Conservation (phyloP, 2,113 vertebrate genomes). For the Xiphophorus hellerii region DNA sequence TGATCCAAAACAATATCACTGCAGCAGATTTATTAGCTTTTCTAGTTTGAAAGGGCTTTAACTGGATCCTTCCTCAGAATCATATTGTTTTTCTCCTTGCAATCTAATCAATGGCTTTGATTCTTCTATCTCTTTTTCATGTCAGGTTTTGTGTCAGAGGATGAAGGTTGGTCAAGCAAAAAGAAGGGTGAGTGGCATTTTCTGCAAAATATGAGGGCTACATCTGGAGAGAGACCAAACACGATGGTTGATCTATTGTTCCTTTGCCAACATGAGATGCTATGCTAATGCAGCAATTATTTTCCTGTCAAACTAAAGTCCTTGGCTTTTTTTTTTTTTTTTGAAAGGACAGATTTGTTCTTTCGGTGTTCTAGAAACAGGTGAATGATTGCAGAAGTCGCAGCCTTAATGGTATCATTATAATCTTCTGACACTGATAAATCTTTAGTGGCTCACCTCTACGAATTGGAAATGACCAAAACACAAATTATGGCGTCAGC, state of each 20-base stretch:
- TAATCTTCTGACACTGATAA: constrained; percentile 17
- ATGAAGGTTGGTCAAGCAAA: constrained; percentile 26
- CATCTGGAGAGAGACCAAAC: constrained; percentile 47
- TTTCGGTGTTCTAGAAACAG: constrained; percentile 19
- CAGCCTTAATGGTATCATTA: constrained; percentile 7
- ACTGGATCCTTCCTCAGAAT: constrained; percentile 3
- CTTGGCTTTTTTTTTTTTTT: constrained; percentile 14
- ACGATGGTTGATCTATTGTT: constrained; percentile 36
- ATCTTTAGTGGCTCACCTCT: neutral
- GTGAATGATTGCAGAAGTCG: constrained; percentile 4
- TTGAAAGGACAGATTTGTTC: constrained; percentile 39
- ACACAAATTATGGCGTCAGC: neutral
- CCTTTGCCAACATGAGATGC: constrained; percentile 49
- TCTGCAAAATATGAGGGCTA: constrained; percentile 24
- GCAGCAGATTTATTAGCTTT: constrained; percentile 23
- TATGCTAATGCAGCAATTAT: constrained; percentile 54
- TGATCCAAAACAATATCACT: constrained; percentile 19
- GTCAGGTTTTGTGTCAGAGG: constrained; percentile 6
- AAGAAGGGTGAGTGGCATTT: constrained; percentile 8
- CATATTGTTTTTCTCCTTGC: constrained; percentile 6
- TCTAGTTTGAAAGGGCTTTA: constrained; percentile 18
- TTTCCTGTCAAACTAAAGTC: constrained; percentile 52
- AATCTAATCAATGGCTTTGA: constrained; percentile 23
- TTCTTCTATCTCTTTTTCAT: constrained; percentile 6
- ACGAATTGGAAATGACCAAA: constrained; percentile 6